Base-by-base conservation (phyloP, 2,888 invertebrate genomes). In the Noctua pronuba region DNA sequence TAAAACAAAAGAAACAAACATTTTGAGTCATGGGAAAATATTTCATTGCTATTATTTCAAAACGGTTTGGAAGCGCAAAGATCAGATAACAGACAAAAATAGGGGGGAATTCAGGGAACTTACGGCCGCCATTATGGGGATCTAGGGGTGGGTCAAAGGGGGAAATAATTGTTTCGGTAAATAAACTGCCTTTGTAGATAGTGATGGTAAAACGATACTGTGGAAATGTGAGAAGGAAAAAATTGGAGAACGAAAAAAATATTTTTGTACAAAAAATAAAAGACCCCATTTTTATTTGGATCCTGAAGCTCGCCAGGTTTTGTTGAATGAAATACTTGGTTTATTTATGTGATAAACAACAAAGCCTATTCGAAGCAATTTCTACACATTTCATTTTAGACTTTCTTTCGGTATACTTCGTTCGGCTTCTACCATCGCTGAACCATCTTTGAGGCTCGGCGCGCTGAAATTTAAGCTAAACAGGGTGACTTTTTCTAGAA, bases 101-200 rank as follows among this genome's bases (percentile, higher is more conserved):
- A 52, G 35, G 62, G 62, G 41, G 38, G 35, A 74, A 74, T 65
- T 70, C 7, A 31, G 60, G 62, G 35, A 69, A 72, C 68, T 79
- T 44, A 83, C 46, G 41, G 68, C 68, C 10, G 44, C 83, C 55
- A 75, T 83, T 68, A 69, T 62, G n/a, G 60, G 44, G 24, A 28
- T 24, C 18, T 21, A 31, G 52, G 73, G 66, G 55, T 78, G 73
- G 80, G 73, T 52, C 62, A 70, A 70, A 62, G 62, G 72, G 52
- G 62, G 28, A 73, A 77, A 73, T 84, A 84, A 84, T 84, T 84
- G 62, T 84, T 81, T 81, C 24, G 77, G 81, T 75, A 84, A 80
- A 84, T 84, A 84, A 80, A 77, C 81, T 80, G 75, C 74, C 71
- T 73, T 60, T 70, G 65, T 64, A 64, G 77, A 76, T 80, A 84